Conservation (phyloP, 2,888 invertebrate genomes). For the Oegoconia quadripuncta region DNA sequence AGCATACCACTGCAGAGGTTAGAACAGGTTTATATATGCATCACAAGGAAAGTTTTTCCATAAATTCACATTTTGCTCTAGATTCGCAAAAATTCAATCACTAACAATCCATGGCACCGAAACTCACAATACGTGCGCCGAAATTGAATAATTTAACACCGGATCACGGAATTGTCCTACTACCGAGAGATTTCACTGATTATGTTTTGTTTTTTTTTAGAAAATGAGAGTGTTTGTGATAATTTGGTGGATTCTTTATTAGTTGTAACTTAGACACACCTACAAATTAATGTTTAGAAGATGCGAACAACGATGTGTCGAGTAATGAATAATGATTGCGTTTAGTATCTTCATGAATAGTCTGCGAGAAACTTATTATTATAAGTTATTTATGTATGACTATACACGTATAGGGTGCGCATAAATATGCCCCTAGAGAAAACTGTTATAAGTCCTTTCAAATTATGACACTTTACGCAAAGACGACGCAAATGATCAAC, state of each 20-base stretch:
- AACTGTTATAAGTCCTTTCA: no score
- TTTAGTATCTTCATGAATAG: no score
- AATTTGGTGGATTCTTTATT: background rate
- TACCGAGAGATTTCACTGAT: conserved; percentile 43
- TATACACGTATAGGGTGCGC: no score
- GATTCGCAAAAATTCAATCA: conserved; percentile 49
- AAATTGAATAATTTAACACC: conserved; percentile 34
- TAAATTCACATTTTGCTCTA: conserved; percentile 33
- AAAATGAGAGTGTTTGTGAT: conserved; percentile 22
- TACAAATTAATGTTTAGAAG: background rate
- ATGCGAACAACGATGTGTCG: background rate
- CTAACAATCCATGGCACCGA: conserved; percentile 50
- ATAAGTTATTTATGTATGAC: no score
- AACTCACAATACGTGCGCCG: conserved; percentile 32
- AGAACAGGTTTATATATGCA: no score
- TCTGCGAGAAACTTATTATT: no score
- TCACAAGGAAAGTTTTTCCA: conserved; percentile 42
- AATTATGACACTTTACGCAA: no score
- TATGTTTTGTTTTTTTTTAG: conserved; percentile 33
- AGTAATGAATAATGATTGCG: background rate
- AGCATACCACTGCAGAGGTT: conserved; percentile 35
- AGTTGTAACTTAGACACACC: background rate
- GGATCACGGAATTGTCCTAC: conserved; percentile 45
- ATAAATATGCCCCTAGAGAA: no score
- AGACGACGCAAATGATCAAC: no score